Base-by-base conservation (phyloP, 2,797 vertebrate species). In the Lacerta bilineata region DNA sequence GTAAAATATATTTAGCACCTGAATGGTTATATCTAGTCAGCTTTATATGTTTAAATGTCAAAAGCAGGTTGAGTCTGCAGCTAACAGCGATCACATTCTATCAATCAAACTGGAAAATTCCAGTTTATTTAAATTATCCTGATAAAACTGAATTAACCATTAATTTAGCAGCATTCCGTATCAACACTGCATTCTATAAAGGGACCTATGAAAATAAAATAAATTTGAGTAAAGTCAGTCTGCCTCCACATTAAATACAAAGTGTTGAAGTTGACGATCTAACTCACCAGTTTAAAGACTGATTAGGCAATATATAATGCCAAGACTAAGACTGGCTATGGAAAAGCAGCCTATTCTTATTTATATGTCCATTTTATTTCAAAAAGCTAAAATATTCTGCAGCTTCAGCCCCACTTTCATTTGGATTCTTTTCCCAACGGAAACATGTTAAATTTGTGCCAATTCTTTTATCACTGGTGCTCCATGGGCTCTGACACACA, bases 31-130 rank as follows among this genome's bases (percentile, higher is more conserved):
- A 98, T 97, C 96, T 97, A 98, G 97, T 98, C 98, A 98, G 97
- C 97, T 98, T 97, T 98, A 96, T 97, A 97, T 96, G 97, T 97
- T 98, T 98, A 98, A 98, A 98, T 97, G 97, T 97, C 97, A 98
- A 98, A 97, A 96, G 97, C 95, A 97, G 96, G 97, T 97, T 97
- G 96, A 97, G 96, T 96, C 96, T 97, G 96, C 96, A 97, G 97
- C 96, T 96, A 97, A 97, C 95, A 97, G 96, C 96, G 97, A 97
- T 97, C 97, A 97, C 95, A 96, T 97, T 97, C 96, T 97, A 98
- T 98, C 97, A 93, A 95, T 97, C 96, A 98, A 93, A 96, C 96
- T 95, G 95, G 97, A 96, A 96, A 98, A 96, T 88, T 93, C 94
- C 96, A 96, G 93, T 96, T 97, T 95, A 97, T 97, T 96, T 97